Evolutionary conservation across 2,113 vertebrate genomes (phyloP).

Genomic region (Campylomormyrus tamandua): DNA sequence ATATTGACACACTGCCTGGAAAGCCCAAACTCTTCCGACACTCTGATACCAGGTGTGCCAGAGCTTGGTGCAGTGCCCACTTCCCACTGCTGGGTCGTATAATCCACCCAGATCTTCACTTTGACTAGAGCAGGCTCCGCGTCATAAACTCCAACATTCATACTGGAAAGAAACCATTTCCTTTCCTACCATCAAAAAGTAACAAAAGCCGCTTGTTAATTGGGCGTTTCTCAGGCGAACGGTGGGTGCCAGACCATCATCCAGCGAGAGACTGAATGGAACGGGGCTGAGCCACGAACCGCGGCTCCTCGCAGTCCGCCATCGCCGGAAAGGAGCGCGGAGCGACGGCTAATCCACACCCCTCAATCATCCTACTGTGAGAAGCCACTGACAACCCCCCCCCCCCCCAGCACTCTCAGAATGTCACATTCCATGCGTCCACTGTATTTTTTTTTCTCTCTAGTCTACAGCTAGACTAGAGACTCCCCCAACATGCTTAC

Average conservation of each 20-base stretch:
- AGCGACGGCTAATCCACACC: not conserved
- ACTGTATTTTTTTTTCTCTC: not conserved
- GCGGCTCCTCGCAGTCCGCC: not conserved
- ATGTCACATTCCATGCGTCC: not conserved
- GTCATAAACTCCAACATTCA: not conserved
- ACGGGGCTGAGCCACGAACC: not conserved
- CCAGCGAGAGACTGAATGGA: not conserved
- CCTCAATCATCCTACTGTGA: not conserved
- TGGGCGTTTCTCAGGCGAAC: not conserved
- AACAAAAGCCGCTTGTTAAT: not conserved
- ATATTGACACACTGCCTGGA: not conserved
- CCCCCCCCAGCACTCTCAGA: not conserved
- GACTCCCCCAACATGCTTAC: not conserved
- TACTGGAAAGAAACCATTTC: not conserved
- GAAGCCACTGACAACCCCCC: not conserved
- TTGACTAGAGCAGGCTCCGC: not conserved
- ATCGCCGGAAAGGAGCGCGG: not conserved
- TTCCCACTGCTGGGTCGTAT: not conserved
- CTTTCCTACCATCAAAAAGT: not conserved
- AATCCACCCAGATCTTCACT: not conserved
- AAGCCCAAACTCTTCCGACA: not conserved
- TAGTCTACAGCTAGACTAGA: not conserved
- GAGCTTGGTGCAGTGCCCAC: not conserved
- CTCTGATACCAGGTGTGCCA: not conserved
- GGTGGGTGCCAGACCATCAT: not conserved